Evolutionary conservation across 2,888 invertebrate species (phyloP).

Genomic region (Dasysyrphus albostriatus): DNA sequence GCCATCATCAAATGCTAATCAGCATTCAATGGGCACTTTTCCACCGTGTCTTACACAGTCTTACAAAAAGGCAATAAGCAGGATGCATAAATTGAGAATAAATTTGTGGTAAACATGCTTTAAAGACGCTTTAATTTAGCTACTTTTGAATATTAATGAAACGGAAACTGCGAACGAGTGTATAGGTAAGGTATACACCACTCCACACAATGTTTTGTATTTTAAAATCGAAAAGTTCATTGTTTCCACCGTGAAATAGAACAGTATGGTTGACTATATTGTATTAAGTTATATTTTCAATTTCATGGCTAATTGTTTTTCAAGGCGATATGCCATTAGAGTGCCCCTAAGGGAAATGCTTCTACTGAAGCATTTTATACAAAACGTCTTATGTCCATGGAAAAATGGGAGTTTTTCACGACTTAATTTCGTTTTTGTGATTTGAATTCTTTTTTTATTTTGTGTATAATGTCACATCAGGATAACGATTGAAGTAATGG

Average conservation of each 20-base stretch:
- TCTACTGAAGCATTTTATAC: slow-evolving; percentile 3
- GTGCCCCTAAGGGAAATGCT: slow-evolving; percentile 39
- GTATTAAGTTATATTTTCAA: slow-evolving; percentile 70
- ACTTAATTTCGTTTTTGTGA: slow-evolving; percentile 74
- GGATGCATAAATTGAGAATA: slow-evolving; percentile 75
- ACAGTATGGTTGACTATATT: slow-evolving; percentile 57
- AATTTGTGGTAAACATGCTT: slow-evolving; percentile 74
- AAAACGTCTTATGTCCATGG: slow-evolving; percentile 14
- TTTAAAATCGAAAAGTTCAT: neutral
- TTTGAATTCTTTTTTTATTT: slow-evolving; percentile 66
- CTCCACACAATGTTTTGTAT: neutral
- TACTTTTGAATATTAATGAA: slow-evolving; percentile 76
- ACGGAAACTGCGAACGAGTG: slow-evolving; percentile 66
- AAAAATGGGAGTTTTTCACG: slow-evolving; percentile 52
- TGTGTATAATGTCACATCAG: slow-evolving; percentile 49
- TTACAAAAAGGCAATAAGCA: slow-evolving; percentile 62
- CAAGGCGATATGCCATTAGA: slow-evolving; percentile 52
- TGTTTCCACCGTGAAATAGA: slow-evolving; percentile 26
- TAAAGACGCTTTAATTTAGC: slow-evolving; percentile 76
- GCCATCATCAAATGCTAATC: slow-evolving; percentile 75
- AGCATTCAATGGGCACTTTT: slow-evolving; percentile 66
- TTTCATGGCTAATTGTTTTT: slow-evolving; percentile 76
- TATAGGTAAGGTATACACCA: neutral
- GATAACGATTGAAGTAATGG: slow-evolving; percentile 60
- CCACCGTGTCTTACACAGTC: slow-evolving; percentile 39